These are phyloP conservation scores for Lasioglossum oenotherae DNA, from an alignment of 2,888 invertebrate species.

Conservation along the genomic window DNA sequence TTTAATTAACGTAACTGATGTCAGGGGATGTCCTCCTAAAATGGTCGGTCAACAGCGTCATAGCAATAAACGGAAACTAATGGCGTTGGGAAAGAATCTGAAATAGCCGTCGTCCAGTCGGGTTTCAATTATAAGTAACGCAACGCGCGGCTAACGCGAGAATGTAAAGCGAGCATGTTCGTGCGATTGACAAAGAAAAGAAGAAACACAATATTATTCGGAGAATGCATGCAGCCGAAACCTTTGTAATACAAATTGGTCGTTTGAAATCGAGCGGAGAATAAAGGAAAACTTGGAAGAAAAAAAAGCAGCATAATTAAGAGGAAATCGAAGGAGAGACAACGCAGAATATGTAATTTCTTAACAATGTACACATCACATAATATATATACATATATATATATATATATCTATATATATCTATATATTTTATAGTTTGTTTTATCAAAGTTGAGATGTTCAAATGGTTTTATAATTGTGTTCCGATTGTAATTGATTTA, in stretches of 20 bases:
- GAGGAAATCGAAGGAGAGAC: conserved; percentile 10
- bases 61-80: conserved; percentile 47
- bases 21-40: conserved; percentile 56
- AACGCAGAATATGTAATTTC: conserved; percentile 1
- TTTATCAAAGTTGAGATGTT: conserved; percentile 2
- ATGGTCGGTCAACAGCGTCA: conserved; percentile 50
- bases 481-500: neutral
- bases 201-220: neutral
- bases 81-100: conserved; percentile 16
- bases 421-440: conserved; percentile 7
- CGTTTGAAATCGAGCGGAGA: neutral
- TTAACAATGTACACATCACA: neutral
- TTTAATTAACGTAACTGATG: conserved; percentile 66
- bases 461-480: conserved; percentile 9
- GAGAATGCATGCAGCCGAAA: neutral
- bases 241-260: conserved; percentile 2
- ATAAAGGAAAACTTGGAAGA: neutral
- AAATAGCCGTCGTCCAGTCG: neutral
- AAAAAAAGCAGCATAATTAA: neutral
- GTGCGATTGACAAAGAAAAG: neutral
- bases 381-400: neutral
- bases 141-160: neutral
- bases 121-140: neutral
- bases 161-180: neutral
- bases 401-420: neutral